Evolutionary conservation across 2,888 invertebrate genomes (phyloP), one percentile per base, ranked within the genome.

Genomic region (Agelastica alni): DNA sequence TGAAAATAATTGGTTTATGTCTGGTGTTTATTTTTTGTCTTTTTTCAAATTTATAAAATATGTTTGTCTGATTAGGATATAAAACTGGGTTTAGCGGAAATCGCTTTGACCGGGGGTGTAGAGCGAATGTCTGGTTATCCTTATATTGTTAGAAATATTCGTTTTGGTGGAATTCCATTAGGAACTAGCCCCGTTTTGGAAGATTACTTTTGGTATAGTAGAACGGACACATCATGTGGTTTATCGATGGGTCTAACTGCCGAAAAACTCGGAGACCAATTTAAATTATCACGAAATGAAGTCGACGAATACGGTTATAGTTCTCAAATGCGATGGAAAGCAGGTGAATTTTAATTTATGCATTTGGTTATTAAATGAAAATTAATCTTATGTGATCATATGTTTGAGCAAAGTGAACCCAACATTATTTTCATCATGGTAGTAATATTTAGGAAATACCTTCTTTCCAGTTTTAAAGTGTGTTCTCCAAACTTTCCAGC

Each of bases 101-200:
- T 98, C 51, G 90, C 91, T 1, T 75, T 98, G 22, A 89, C 95
- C 12, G 97, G 96, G 36, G 97, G 98, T 0, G 85, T 89, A 2
- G 98, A 99, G 71, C 96, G 89, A 76, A 98, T 99, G 98, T 93
- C 93, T 2, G 90, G 92, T 75, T 81, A 89, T 1, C 98, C 98
- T 0, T 95, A 89, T 76, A 84, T 88, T 1, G 89, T 92, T 0
- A 83, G 96, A 44, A 87, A 88, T 65, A 80, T 92, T 3, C 83
- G 98, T 16, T 98, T 94, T 78, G 97, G 97, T 1, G 97, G 97
- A 2, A 89, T 93, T 6, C 82, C 84, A 1, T 80, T 98, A 2
- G 97, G 97, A 0, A 77, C 79, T 14, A 87, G 85, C 63, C 83
- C 87, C 49, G 81, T 84, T 60, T 81, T 96, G 62, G 96, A 97